Percentiles rank a stretch among this genome's conserved stretches.
Conservation (phyloP, 2,113 vertebrate genomes). For the Etia nguti region DNA sequence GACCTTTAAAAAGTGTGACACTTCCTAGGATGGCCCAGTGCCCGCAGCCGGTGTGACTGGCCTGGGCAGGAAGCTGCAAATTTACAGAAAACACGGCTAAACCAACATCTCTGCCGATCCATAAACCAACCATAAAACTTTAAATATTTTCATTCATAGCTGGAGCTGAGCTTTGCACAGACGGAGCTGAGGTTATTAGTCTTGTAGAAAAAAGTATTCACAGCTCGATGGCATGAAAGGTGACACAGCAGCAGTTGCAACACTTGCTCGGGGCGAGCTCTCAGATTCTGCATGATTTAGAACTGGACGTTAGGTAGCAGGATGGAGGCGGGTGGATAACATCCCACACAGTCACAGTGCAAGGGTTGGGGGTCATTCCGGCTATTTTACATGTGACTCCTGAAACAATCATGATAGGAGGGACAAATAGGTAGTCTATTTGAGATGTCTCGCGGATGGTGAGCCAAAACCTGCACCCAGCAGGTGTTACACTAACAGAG, state of each 20-base stretch:
- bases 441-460: accelerated
- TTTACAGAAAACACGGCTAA: not conserved
- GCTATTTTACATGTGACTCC: not conserved
- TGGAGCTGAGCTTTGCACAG: not conserved
- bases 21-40: slow-evolving; percentile 59
- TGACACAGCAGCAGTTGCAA: not conserved
- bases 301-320: not conserved
- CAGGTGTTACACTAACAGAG: not conserved
- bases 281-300: not conserved
- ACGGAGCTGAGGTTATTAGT: slow-evolving; percentile 14
- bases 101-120: slow-evolving; percentile 31
- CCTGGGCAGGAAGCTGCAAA: slow-evolving; percentile 17
- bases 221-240: slow-evolving; percentile 14
- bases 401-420: not conserved
- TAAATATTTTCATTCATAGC: not conserved
- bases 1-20: slow-evolving; percentile 73
- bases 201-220: slow-evolving; percentile 12
- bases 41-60: slow-evolving; percentile 41
- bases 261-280: not conserved
- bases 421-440: not conserved
- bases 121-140: slow-evolving; percentile 16
- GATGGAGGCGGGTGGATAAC: not conserved
- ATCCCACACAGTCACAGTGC: not conserved
- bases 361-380: not conserved
- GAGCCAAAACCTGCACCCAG: not conserved